phyloP scores from a whole-genome alignment of 53 echinoderm and acorn worm genomes.

The Glandiceps talaboti region DNA sequence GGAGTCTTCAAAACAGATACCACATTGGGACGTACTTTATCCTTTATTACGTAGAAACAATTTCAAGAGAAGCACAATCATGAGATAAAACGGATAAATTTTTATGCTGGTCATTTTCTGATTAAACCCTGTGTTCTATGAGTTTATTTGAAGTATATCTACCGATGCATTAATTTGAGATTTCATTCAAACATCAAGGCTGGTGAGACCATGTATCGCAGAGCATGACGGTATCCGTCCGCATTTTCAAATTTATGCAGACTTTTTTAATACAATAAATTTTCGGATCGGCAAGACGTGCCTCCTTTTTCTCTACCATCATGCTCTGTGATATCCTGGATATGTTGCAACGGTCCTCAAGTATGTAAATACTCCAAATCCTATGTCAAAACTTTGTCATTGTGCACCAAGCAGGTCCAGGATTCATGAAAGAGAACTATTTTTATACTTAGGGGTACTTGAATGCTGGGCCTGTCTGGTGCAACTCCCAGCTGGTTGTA shows the following conservation, averaged over 20 bases:
- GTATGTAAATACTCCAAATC: background rate
- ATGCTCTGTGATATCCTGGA: background rate
- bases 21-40: too few species aligned
- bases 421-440: background rate
- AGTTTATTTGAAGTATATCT: background rate
- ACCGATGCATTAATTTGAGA: background rate
- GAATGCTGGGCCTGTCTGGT: background rate
- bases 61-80: background rate
- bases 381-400: background rate
- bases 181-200: background rate
- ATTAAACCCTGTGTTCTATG: too few species aligned
- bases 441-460: background rate
- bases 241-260: too few species aligned
- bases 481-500: background rate
- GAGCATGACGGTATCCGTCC: background rate
- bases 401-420: background rate
- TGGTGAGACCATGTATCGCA: background rate
- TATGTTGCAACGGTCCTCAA: background rate
- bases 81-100: background rate
- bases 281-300: too few species aligned
- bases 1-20: too few species aligned
- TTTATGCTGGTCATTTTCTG: too few species aligned
- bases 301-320: too few species aligned
- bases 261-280: too few species aligned
- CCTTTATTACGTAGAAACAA: too few species aligned